phyloP scores from a whole-genome alignment of 2,113 vertebrate species.

The Tretioscincus oriximinensis region DNA sequence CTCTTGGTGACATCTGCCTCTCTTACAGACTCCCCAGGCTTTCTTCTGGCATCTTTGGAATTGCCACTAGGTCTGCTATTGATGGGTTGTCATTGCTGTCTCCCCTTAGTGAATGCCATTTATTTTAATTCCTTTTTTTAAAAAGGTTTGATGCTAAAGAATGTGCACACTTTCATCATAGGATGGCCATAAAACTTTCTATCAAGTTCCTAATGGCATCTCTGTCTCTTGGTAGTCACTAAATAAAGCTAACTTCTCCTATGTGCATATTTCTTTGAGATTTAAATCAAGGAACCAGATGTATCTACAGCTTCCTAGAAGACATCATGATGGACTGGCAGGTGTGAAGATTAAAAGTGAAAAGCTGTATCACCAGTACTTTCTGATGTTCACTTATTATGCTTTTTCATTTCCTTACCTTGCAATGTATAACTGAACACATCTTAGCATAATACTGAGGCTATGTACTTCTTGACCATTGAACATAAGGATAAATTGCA shows the following conservation, averaged over 20 bases:
- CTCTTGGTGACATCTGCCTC: constrained; percentile 41
- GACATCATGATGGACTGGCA: not conserved
- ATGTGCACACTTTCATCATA: constrained; percentile 48
- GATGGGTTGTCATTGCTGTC: constrained; percentile 49
- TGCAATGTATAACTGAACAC: not conserved
- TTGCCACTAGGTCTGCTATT: constrained; percentile 43
- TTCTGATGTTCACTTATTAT: constrained; percentile 4
- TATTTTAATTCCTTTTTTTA: constrained; percentile 26
- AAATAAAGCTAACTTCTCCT: constrained; percentile 8
- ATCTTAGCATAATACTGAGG: too few relatives aligned
- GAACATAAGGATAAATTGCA: not conserved
- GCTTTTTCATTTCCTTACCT: not conserved
- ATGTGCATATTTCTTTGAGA: constrained; percentile 29
- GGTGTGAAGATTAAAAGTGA: not conserved
- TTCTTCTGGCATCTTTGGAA: constrained; percentile 39
- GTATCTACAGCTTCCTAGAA: not conserved
- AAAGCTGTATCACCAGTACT: not conserved
- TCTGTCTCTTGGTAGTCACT: constrained; percentile 3
- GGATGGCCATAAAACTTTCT: constrained; percentile 43
- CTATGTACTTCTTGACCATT: not conserved
- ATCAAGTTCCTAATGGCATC: constrained; percentile 25
- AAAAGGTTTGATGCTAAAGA: constrained; percentile 47
- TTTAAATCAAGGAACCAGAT: constrained; percentile 28
- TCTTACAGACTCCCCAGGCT: constrained; percentile 41
- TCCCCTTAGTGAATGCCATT: constrained; percentile 37